A percentile compares a stretch with the other conserved stretches of the same genome.
Conservation (phyloP, 2,797 vertebrate genomes). For the Lates japonicus region DNA sequence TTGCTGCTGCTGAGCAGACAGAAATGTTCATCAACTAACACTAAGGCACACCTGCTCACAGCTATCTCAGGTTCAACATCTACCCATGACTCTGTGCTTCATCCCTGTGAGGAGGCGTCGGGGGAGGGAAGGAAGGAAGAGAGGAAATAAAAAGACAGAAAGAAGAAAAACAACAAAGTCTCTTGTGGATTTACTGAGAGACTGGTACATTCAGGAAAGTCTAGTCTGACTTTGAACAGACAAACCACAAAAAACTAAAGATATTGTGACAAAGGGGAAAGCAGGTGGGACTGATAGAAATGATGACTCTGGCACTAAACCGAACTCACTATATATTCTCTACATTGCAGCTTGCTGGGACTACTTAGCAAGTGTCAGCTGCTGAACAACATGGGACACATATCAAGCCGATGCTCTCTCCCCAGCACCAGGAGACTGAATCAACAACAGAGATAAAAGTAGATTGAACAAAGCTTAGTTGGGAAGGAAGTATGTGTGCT, state of each 20-base stretch:
- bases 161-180: conserved; percentile 45
- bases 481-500: conserved; percentile 61
- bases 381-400: neutral
- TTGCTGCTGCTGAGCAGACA: conserved; percentile 63
- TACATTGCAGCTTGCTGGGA: neutral
- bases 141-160: conserved; percentile 38
- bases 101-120: conserved; percentile 56
- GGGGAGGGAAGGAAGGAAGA: conserved; percentile 42
- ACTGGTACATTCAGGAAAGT: conserved; percentile 46
- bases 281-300: conserved; percentile 1
- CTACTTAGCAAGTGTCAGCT: conserved; percentile 6
- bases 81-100: conserved; percentile 67
- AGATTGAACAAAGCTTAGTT: neutral
- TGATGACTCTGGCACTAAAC: conserved; percentile 24
- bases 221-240: conserved; percentile 48
- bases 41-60: conserved; percentile 72
- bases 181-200: conserved; percentile 46
- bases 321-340: conserved; percentile 12
- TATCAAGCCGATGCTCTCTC: neutral
- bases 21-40: conserved; percentile 77
- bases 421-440: neutral
- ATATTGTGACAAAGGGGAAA: conserved; percentile 27
- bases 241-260: conserved; percentile 18
- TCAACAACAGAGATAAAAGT: conserved; percentile 2
- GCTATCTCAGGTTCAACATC: conserved; percentile 66